Evolutionary conservation across 2,888 invertebrate genomes (phyloP), one percentile per base, ranked within the genome.

Genomic region (Penaeus monodon): DNA sequence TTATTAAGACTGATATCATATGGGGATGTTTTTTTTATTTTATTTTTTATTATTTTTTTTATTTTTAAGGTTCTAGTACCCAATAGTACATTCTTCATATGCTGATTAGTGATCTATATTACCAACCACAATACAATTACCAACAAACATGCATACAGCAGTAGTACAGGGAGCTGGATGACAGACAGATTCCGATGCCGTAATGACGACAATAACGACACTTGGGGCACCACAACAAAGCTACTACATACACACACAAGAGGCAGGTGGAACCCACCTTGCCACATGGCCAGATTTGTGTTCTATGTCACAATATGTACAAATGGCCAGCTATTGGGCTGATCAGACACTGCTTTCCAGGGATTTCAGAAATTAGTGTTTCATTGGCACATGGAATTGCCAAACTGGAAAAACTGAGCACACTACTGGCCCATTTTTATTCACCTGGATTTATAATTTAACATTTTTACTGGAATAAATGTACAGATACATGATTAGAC

Each of bases 91-190:
- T 74, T 86, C 73, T 77, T 63, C 77, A 80, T 81, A 82, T 68
- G 82, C 82, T 82, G 86, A 86, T 86, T 86, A 82, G 86, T 86
- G 86, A 86, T 83, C 77, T 86, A 44, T 81, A 57, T 86, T 86
- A 86, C 86, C 83, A 86, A 86, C 86, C 86, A 86, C 86, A 86
- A 79, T 86, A 86, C 86, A 86, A 65, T 77, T 86, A 86, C 86
- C 86, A 86, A 86, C 83, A 86, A 83, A 86, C 86, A 86, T 86
- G 86, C 86, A 86, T 74, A 86, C 86, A 86, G 86, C 86, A 82
- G 82, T 83, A 86, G 77, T 83, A 81, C 66, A 83, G 70, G 82
- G 79, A 82, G 81, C 63, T 74, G 74, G 81, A 85, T 81, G 86
- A 83, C 57, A 64, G 86, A 83, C 57, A 64, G 49, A 78, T 29